A percentile compares a stretch with the other conserved stretches of the same genome.
These are phyloP conservation scores for Vidua macroura DNA, from an alignment of 2,113 vertebrate genomes.

Conservation along the genomic window DNA sequence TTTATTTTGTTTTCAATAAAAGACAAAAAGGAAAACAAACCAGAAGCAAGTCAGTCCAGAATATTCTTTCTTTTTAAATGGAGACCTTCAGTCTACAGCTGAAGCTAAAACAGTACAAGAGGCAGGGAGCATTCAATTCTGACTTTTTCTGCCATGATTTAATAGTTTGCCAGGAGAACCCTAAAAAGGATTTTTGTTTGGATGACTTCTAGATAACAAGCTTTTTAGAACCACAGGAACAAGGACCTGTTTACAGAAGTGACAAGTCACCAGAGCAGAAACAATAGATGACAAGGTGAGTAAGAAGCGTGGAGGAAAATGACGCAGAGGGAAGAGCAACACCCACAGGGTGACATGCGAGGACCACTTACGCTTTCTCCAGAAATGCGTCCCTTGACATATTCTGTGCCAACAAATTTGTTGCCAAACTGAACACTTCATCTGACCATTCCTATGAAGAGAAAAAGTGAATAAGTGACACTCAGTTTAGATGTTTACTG, in stretches of 20 bases:
- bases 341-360: conserved; percentile 11
- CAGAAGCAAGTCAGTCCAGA: background rate
- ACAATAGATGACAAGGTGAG: conserved; percentile 61
- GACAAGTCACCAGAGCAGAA: conserved; percentile 53
- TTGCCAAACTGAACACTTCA: conserved; percentile 92
- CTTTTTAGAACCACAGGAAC: conserved; percentile 16
- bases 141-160: background rate
- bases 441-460: conserved; percentile 91
- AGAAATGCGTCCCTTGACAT: conserved; percentile 93
- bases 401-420: conserved; percentile 95
- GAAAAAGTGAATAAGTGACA: conserved; percentile 39
- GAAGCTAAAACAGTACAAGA: background rate
- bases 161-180: background rate
- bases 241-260: conserved; percentile 64
- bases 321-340: conserved; percentile 62
- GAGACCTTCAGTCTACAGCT: background rate
- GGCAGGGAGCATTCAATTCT: background rate
- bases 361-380: conserved; percentile 90
- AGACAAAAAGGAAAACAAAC: background rate
- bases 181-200: background rate
- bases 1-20: background rate
- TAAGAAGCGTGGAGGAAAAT: conserved; percentile 64
- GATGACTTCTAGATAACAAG: background rate
- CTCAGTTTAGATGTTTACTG: conserved; percentile 1
- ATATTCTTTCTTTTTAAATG: background rate